Evolutionary conservation across 2,113 vertebrate species (phyloP).

Genomic region (Paramormyrops kingsleyae): DNA sequence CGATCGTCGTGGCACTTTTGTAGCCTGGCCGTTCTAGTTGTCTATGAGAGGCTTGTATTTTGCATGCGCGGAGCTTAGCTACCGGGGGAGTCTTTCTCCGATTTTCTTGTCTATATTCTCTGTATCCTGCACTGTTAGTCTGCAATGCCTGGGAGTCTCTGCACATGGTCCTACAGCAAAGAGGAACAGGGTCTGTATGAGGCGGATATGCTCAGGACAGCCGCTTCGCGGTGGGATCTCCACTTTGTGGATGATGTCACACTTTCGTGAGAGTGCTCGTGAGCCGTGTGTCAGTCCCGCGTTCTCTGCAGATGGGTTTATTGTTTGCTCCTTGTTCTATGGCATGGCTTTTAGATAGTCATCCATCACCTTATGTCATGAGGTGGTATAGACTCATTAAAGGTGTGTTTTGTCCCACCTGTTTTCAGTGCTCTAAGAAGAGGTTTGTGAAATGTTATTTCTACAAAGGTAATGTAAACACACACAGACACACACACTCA

Average conservation of each 20-base stretch:
- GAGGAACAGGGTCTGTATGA: neutral
- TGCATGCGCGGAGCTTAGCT: neutral
- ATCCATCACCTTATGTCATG: neutral
- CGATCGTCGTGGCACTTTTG: neutral
- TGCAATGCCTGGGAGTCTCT: neutral
- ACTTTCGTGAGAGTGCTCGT: neutral
- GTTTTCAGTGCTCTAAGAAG: neutral
- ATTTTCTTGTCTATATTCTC: neutral
- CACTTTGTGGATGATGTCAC: neutral
- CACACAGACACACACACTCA: neutral
- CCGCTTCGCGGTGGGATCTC: neutral
- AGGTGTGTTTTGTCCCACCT: neutral
- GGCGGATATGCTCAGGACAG: neutral
- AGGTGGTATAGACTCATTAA: neutral
- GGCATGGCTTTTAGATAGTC: neutral
- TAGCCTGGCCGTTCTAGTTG: neutral
- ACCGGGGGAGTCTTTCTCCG: neutral
- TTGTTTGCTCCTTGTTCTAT: neutral
- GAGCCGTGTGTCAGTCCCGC: neutral
- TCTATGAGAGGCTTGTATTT: neutral
- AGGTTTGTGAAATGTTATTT: neutral
- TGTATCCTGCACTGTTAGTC: neutral
- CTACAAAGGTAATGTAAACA: neutral
- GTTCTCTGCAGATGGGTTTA: neutral
- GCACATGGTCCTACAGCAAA: neutral